A percentile compares a stretch with the other conserved stretches of the same genome.
Conservation (phyloP, 1,140 invertebrate genomes). For the Cydia fagiglandana region DNA sequence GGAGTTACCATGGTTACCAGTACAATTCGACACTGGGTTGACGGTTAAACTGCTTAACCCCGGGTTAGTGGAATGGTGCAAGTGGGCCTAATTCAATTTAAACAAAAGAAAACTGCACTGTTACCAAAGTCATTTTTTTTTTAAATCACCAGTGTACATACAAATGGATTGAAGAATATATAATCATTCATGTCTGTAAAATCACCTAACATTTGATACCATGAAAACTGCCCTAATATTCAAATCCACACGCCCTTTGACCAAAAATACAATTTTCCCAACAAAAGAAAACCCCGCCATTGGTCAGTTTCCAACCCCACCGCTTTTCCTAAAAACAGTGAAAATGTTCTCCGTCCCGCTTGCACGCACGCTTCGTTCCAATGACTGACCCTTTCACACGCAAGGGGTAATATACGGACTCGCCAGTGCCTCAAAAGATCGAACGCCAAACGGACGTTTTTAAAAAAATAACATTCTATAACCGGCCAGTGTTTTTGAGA, state of each 20-base stretch:
- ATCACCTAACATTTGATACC: neutral
- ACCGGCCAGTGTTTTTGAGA: slow-evolving; percentile 28
- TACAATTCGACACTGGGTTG: too few species aligned
- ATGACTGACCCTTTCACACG: slow-evolving; percentile 51
- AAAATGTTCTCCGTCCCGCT: slow-evolving; percentile 54
- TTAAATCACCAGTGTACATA: neutral
- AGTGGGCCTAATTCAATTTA: too few species aligned
- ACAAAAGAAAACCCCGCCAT: slow-evolving; percentile 44
- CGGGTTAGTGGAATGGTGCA: too few species aligned
- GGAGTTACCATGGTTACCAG: too few species aligned
- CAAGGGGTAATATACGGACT: slow-evolving; percentile 47
- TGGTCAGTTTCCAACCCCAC: slow-evolving; percentile 57
- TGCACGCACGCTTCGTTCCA: slow-evolving; percentile 38
- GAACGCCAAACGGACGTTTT: slow-evolving; percentile 64
- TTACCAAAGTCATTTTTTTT: too few species aligned
- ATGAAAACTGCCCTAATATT: slow-evolving; percentile 24
- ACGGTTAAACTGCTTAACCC: too few species aligned
- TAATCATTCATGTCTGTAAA: neutral
- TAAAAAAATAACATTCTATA: slow-evolving; percentile 22
- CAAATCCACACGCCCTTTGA: slow-evolving; percentile 14
- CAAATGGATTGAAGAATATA: neutral
- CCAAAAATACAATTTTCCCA: slow-evolving; percentile 17
- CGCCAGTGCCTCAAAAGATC: slow-evolving; percentile 68
- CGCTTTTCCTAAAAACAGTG: slow-evolving; percentile 57
- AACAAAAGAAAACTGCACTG: too few species aligned